These are phyloP conservation scores for Ceyx cyanopectus DNA, from an alignment of 2,113 vertebrate species.

Conservation along the genomic window DNA sequence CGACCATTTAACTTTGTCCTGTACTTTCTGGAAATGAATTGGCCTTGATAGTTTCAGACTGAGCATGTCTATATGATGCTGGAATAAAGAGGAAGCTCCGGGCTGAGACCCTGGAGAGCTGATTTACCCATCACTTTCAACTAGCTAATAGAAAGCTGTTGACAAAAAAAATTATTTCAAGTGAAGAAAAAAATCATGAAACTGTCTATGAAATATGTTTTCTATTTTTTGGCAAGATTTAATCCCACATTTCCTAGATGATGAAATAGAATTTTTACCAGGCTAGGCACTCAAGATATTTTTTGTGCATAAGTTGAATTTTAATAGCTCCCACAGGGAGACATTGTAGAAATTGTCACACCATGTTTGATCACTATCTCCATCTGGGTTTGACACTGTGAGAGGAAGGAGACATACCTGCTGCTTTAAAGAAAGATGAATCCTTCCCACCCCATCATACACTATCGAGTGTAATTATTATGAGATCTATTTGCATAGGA, in stretches of 20 bases:
- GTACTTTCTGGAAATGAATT: neutral
- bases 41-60: neutral
- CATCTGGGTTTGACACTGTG: neutral
- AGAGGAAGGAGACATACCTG: neutral
- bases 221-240: neutral
- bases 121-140: neutral
- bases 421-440: constrained; percentile 7
- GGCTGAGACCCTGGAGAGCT: neutral
- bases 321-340: constrained; percentile 48
- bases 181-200: neutral
- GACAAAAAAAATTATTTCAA: neutral
- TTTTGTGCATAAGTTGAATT: constrained; percentile 16
- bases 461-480: neutral
- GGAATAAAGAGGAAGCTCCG: neutral
- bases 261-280: neutral
- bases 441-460: neutral
- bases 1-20: neutral
- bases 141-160: neutral
- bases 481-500: neutral
- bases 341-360: neutral
- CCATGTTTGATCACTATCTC: constrained; percentile 45
- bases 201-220: neutral
- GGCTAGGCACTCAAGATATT: neutral
- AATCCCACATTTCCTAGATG: neutral
- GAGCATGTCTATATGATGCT: neutral